Conservation (phyloP, 2,888 invertebrate species). For the Drosophila neutralis region DNA sequence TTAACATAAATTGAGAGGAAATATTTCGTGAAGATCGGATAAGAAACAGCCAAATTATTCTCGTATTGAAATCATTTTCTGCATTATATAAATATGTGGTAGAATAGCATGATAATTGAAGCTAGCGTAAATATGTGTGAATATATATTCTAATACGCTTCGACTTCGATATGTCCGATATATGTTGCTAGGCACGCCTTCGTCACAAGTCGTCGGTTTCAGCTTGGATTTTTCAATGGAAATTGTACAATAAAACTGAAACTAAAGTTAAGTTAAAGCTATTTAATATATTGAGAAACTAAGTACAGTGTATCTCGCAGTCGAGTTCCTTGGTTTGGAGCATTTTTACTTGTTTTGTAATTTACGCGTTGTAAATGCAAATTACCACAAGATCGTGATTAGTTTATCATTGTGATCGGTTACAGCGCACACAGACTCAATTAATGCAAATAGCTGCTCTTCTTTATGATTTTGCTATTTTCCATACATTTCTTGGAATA, state of each 20-base stretch:
- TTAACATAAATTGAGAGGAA: background rate
- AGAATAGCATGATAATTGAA: background rate
- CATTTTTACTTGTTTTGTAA: conserved; percentile 9
- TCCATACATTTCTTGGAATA: conserved; percentile 23
- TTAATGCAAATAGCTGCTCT: conserved; percentile 45
- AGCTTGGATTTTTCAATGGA: background rate
- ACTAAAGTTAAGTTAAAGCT: background rate
- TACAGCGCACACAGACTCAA: conserved; percentile 35
- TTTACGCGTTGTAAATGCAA: conserved; percentile 45
- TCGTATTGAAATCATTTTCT: background rate
- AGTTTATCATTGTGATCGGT: conserved; percentile 27
- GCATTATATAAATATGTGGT: background rate
- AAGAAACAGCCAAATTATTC: background rate
- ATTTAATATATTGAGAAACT: background rate
- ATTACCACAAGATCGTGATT: conserved; percentile 43
- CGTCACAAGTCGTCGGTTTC: background rate
- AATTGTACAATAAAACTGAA: background rate
- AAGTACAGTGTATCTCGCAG: background rate
- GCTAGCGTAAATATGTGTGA: background rate
- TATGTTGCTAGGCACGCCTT: background rate
- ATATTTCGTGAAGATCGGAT: background rate
- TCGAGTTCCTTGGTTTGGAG: background rate
- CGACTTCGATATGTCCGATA: background rate
- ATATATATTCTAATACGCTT: background rate
- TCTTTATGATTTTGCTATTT: conserved; percentile 32